A percentile compares a stretch with the other conserved stretches of the same genome.
phyloP scores from a whole-genome alignment of 2,797 vertebrate species.

The Typhlichthys eigenmanni region DNA sequence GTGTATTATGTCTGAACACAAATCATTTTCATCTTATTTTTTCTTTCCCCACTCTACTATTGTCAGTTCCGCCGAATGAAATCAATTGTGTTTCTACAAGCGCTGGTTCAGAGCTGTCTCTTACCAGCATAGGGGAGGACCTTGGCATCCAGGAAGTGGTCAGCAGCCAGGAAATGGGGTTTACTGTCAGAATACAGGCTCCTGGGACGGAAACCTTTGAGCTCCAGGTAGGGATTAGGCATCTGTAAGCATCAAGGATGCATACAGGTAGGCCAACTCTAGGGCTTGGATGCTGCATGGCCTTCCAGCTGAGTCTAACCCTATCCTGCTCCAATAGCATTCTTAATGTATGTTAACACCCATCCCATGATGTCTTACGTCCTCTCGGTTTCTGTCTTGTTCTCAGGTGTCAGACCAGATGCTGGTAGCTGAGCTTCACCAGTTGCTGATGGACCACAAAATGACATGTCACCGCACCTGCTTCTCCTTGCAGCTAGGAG shows the following conservation, averaged over 20 bases:
- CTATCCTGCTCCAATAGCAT: background rate
- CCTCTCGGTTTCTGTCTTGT: background rate
- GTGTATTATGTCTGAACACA: background rate
- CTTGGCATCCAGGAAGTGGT: constrained; percentile 82
- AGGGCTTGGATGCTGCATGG: background rate
- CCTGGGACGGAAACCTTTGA: constrained; percentile 86
- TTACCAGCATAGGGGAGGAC: constrained; percentile 65
- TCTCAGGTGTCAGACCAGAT: constrained; percentile 91
- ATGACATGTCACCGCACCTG: constrained; percentile 92
- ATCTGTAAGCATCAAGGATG: too few species aligned
- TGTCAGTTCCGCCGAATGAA: constrained; percentile 19
- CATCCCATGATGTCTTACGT: background rate
- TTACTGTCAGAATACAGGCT: constrained; percentile 86
- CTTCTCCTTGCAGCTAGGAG: constrained; percentile 90
- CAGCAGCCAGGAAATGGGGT: constrained; percentile 84
- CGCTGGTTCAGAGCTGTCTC: constrained; percentile 49
- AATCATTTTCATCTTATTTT: constrained; percentile 5
- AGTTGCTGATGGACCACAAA: constrained; percentile 93
- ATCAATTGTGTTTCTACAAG: constrained; percentile 42
- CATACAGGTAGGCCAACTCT: too few species aligned
- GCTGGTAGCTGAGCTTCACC: constrained; percentile 93
- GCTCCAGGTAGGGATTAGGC: constrained; percentile 80
- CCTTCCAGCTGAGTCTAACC: background rate
- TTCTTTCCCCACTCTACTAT: constrained; percentile 1
- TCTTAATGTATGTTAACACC: background rate